Percentiles rank a stretch among this genome's conserved stretches.
These are phyloP conservation scores for Channa maculata DNA, from an alignment of 2,113 vertebrate species.

Conservation along the genomic window DNA sequence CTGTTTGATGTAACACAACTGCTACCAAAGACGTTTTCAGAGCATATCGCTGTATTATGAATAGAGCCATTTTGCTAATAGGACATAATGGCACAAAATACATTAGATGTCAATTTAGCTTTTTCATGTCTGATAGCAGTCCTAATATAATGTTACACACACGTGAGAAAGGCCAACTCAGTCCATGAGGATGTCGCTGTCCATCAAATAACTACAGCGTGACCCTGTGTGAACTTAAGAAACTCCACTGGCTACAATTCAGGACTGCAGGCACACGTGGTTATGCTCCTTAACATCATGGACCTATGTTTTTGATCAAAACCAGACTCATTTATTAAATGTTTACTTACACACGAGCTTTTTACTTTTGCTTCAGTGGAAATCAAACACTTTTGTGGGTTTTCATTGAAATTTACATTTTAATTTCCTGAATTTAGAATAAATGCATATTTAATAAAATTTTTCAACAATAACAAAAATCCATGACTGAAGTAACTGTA, in stretches of 20 bases:
- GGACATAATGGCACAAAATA: conserved; percentile 16
- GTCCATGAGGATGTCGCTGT: conserved; percentile 53
- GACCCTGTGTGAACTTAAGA: conserved; percentile 54
- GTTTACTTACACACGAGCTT: too few species aligned
- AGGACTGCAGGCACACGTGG: conserved; percentile 25
- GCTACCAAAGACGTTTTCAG: not conserved
- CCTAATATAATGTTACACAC: conserved; percentile 56
- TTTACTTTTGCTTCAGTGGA: too few species aligned
- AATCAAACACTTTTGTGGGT: too few species aligned
- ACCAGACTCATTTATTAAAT: too few species aligned
- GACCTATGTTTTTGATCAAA: too few species aligned
- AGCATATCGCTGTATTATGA: too few species aligned
- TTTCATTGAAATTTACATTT: too few species aligned
- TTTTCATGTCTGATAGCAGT: conserved; percentile 29
- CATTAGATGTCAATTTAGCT: conserved; percentile 5
- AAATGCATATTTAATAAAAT: too few species aligned
- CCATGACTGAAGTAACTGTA: too few species aligned
- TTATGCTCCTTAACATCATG: not conserved
- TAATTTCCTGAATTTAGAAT: too few species aligned
- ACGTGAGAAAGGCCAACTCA: conserved; percentile 42
- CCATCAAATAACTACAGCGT: conserved; percentile 56
- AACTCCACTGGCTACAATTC: conserved; percentile 26
- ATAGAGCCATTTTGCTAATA: not conserved
- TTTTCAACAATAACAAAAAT: too few species aligned
- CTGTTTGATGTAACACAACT: not conserved